Percentiles rank a stretch among this genome's conserved stretches.
phyloP scores from a whole-genome alignment of 2,888 invertebrate genomes.

The Sphaeridia pumilis region DNA sequence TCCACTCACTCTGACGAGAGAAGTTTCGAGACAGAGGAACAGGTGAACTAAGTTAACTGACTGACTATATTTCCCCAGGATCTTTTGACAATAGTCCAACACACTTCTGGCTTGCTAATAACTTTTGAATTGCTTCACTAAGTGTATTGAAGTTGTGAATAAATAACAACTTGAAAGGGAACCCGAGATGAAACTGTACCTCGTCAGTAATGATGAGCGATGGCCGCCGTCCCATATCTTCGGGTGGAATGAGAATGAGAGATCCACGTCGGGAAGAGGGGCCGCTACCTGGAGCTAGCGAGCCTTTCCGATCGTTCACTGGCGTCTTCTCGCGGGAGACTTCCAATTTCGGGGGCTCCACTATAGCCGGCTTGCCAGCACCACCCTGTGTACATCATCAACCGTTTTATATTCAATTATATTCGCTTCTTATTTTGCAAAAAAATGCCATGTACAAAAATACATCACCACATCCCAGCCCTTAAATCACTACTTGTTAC shows the following conservation, averaged over 20 bases:
- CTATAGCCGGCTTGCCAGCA: conserved; percentile 31
- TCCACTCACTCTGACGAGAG: neutral
- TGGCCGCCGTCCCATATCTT: conserved; percentile 74
- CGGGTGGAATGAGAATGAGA: conserved; percentile 54
- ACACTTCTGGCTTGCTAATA: neutral
- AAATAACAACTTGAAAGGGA: conserved; percentile 3
- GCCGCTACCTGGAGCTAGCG: conserved; percentile 55
- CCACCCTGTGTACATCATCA: neutral
- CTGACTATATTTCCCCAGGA: neutral
- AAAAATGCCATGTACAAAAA: no score
- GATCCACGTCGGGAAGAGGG: conserved; percentile 66
- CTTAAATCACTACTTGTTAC: no score
- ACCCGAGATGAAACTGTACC: conserved; percentile 49
- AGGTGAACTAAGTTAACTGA: neutral
- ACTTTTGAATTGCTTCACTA: neutral
- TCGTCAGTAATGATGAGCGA: conserved; percentile 87
- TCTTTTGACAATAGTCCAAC: neutral
- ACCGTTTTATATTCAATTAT: no score
- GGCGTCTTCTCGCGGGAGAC: conserved; percentile 70
- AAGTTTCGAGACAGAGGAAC: neutral
- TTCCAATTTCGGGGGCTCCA: conserved; percentile 50
- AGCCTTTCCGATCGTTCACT: conserved; percentile 57
- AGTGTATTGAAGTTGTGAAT: neutral
- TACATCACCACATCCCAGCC: no score
- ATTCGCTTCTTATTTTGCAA: no score